Evolutionary conservation across 2,113 vertebrate genomes (phyloP).

Genomic region (Phyllopteryx taeniolatus): DNA sequence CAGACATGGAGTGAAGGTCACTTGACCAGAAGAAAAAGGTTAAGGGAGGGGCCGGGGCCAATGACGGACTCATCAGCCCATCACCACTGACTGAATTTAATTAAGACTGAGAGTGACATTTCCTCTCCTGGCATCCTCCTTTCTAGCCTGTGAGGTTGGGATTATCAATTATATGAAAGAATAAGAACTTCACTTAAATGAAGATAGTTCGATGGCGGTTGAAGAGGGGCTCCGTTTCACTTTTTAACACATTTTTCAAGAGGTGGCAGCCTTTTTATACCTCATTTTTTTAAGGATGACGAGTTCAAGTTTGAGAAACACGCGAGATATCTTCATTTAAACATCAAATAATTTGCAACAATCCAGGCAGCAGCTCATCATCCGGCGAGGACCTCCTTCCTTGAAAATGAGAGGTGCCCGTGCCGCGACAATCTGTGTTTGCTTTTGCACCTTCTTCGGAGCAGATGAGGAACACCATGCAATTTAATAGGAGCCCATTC

Average conservation of each 20-base stretch:
- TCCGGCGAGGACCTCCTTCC: conserved; percentile 43
- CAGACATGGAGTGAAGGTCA: conserved; percentile 66
- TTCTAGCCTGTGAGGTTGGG: conserved; percentile 36
- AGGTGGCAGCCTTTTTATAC: conserved; percentile 51
- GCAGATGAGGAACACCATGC: conserved; percentile 40
- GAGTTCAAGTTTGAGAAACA: conserved; percentile 47
- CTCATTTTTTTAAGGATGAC: conserved; percentile 45
- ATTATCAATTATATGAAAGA: conserved; percentile 63
- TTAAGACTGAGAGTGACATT: conserved; percentile 65
- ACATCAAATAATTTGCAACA: conserved; percentile 45
- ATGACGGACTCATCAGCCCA: conserved; percentile 33
- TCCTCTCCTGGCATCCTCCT: conserved; percentile 15
- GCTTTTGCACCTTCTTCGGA: conserved; percentile 62
- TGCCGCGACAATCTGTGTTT: conserved; percentile 56
- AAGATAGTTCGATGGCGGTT: conserved; percentile 45
- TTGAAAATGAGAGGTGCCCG: conserved; percentile 48
- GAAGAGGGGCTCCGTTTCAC: conserved; percentile 37
- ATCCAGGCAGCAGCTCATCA: conserved; percentile 49
- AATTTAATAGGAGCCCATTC: conserved; percentile 57
- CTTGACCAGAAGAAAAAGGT: conserved; percentile 60
- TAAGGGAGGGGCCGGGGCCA: conserved; percentile 48
- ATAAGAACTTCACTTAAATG: conserved; percentile 46
- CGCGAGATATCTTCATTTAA: conserved; percentile 57
- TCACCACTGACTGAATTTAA: conserved; percentile 49
- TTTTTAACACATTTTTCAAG: conserved; percentile 24